Evolutionary conservation across 2,113 vertebrate genomes (phyloP).

Genomic region (Planiliza haematocheilus): DNA sequence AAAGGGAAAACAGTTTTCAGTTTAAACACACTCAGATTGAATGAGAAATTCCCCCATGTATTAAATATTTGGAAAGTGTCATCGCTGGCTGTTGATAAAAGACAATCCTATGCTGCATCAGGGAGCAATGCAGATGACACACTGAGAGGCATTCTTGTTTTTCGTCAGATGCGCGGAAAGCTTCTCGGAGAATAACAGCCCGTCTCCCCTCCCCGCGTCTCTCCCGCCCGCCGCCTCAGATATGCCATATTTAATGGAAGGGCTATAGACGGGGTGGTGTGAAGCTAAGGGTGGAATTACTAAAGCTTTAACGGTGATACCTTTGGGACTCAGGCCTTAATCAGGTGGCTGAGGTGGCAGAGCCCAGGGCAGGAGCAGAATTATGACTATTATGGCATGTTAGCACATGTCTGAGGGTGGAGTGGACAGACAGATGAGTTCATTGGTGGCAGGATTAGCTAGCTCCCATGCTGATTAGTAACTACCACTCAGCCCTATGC

Average conservation of each 20-base stretch:
- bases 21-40: constrained; percentile 58
- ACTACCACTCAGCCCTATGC: constrained; percentile 82
- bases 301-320: constrained; percentile 88
- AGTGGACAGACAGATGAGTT: constrained; percentile 96
- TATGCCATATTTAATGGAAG: constrained; percentile 90
- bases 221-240: constrained; percentile 73
- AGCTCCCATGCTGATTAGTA: constrained; percentile 92
- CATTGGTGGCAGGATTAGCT: constrained; percentile 94
- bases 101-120: constrained; percentile 43
- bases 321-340: constrained; percentile 91
- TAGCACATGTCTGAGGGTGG: constrained; percentile 91
- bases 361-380: constrained; percentile 86
- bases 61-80: constrained; percentile 70
- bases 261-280: constrained; percentile 85
- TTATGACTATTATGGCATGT: constrained; percentile 98
- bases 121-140: constrained; percentile 49
- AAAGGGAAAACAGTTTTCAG: constrained; percentile 49
- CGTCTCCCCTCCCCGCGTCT: constrained; percentile 48
- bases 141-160: constrained; percentile 49
- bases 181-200: constrained; percentile 35
- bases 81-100: constrained; percentile 69
- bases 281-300: constrained; percentile 90
- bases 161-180: constrained; percentile 53
- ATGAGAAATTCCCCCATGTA: constrained; percentile 62
- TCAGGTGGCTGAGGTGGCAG: constrained; percentile 91